phyloP scores from a whole-genome alignment of 2,888 invertebrate species.

The Erebia epiphron region DNA sequence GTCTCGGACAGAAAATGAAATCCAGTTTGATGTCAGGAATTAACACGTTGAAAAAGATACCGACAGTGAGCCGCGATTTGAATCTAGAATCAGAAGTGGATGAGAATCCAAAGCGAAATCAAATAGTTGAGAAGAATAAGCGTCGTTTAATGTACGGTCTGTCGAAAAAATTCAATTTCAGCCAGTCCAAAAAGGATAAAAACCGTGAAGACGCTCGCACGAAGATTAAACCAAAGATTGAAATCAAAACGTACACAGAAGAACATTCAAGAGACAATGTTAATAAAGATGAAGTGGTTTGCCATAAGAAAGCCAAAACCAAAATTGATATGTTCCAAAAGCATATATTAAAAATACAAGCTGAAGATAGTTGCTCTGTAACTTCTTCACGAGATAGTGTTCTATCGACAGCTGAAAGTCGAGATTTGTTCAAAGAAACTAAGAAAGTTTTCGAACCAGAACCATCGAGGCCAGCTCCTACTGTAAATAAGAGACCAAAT shows the following conservation, averaged over 20 bases:
- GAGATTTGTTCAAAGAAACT: slow-evolving; percentile 59
- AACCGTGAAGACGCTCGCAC: slow-evolving; percentile 42
- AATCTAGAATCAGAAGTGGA: slow-evolving; percentile 30
- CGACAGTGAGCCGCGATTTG: slow-evolving; percentile 30
- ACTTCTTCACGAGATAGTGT: slow-evolving; percentile 54
- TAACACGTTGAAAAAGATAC: slow-evolving; percentile 38
- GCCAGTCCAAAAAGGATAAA: slow-evolving; percentile 67
- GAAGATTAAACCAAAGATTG: slow-evolving; percentile 61
- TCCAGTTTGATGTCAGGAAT: slow-evolving; percentile 37
- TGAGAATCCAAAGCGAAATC: slow-evolving; percentile 38
- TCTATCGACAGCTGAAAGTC: slow-evolving; percentile 36
- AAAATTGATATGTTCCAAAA: slow-evolving; percentile 80
- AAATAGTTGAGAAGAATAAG: slow-evolving; percentile 42
- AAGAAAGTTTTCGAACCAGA: slow-evolving; percentile 67
- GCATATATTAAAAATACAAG: slow-evolving; percentile 67
- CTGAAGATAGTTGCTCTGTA: slow-evolving; percentile 69
- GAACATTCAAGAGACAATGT: slow-evolving; percentile 62
- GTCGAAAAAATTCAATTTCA: slow-evolving; percentile 67
- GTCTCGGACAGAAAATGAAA: slow-evolving; percentile 28
- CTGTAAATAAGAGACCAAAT: slow-evolving; percentile 49
- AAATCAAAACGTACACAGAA: slow-evolving; percentile 72
- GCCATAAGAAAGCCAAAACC: slow-evolving; percentile 72
- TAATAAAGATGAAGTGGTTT: slow-evolving; percentile 69
- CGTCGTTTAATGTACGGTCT: slow-evolving; percentile 66
- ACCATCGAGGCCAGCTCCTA: slow-evolving; percentile 41